phyloP scores from a whole-genome alignment of 2,888 invertebrate species.

The Clostera curtula region DNA sequence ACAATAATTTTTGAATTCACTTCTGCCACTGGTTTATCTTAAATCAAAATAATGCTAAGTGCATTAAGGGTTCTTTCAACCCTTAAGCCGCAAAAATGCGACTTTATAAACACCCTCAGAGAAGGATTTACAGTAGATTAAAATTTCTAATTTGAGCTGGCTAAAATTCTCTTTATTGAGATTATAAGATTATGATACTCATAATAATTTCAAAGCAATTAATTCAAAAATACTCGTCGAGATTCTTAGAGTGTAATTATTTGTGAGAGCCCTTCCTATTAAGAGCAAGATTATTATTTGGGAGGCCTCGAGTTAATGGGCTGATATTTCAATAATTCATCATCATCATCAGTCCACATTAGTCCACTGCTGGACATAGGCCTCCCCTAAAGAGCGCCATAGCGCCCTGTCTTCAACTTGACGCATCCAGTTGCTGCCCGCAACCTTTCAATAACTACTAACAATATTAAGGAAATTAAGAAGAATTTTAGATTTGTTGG shows the following conservation, averaged over 20 bases:
- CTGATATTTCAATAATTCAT: too few relatives aligned
- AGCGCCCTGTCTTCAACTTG: too few relatives aligned
- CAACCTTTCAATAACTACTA: too few relatives aligned
- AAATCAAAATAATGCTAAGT: constrained; percentile 6
- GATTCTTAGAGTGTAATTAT: constrained; percentile 53
- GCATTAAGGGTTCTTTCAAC: constrained; percentile 20
- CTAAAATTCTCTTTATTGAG: constrained; percentile 67
- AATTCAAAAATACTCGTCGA: constrained; percentile 55
- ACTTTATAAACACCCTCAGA: constrained; percentile 35
- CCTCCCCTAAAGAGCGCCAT: too few relatives aligned
- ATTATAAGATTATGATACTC: constrained; percentile 70
- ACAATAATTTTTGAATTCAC: not conserved
- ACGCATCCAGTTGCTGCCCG: too few relatives aligned
- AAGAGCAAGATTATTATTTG: too few relatives aligned
- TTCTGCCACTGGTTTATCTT: not conserved
- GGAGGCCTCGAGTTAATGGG: too few relatives aligned
- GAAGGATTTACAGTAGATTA: constrained; percentile 56
- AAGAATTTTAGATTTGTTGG: too few relatives aligned
- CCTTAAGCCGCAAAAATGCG: constrained; percentile 28
- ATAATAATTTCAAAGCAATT: constrained; percentile 67
- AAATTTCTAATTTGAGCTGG: constrained; percentile 61
- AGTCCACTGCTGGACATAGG: too few relatives aligned
- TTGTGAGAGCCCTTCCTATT: constrained; percentile 32
- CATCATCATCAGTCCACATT: too few relatives aligned
- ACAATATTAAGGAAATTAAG: too few relatives aligned